phyloP scores from a whole-genome alignment of 2,888 invertebrate species.

The Entomobrya multifasciata region DNA sequence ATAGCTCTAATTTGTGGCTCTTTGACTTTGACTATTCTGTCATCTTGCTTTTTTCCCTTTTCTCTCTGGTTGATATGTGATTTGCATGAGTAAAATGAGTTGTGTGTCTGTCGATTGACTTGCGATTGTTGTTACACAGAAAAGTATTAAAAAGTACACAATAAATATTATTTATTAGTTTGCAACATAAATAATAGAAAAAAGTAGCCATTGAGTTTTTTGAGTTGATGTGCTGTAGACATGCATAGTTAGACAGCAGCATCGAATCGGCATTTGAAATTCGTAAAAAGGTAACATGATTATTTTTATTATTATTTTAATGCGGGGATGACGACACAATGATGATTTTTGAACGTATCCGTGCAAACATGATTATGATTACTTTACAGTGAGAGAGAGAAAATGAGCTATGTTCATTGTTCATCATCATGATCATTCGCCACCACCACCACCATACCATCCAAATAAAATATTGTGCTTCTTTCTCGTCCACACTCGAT shows the following conservation, averaged over 20 bases:
- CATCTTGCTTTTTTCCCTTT: conserved; percentile 32
- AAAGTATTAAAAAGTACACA: neutral
- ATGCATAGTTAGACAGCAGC: neutral
- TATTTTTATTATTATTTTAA: conserved; percentile 40
- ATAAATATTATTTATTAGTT: conserved; percentile 41
- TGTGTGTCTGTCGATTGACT: conserved; percentile 47
- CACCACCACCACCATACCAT: no score
- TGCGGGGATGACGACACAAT: conserved; percentile 19
- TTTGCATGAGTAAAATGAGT: conserved; percentile 62
- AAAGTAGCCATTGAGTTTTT: conserved; percentile 1
- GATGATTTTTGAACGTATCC: conserved; percentile 30
- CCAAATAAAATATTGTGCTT: conserved; percentile 12
- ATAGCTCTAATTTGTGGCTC: conserved; percentile 62
- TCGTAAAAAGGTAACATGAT: conserved; percentile 23
- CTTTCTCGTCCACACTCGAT: conserved; percentile 22
- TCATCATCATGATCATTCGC: conserved; percentile 20
- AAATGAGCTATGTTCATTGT: conserved; percentile 7
- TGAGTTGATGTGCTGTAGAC: neutral
- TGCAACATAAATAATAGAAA: conserved; percentile 27
- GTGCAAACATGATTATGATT: conserved; percentile 5
- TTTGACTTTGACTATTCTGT: conserved; percentile 38
- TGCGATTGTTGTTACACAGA: neutral
- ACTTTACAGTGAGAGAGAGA: neutral
- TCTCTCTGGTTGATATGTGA: conserved; percentile 23
- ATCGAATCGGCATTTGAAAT: neutral